Base-by-base conservation (phyloP, 2,797 vertebrate species). In the Acanthornis magna region DNA sequence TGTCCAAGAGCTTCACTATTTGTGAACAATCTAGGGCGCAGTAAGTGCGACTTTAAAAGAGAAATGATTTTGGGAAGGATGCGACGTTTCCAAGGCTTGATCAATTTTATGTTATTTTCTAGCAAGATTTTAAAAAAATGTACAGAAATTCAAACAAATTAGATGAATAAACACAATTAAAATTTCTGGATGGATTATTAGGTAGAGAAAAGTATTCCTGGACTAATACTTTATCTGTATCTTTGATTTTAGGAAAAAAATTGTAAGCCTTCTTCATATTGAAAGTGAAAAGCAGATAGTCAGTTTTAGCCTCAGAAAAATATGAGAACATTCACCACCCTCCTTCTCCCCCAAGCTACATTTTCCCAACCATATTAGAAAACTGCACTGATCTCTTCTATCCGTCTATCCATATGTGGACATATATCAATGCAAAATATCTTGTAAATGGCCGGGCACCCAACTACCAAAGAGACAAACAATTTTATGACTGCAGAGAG, bases 121-220 rank as follows among this genome's bases (percentile, higher is more conserved):
- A 55, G 68, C 18, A 76, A 65, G 2, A 13, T 15, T 43, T 62
- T 5, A 3, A 0, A 5, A 6, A 20, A 57, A 17, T 2, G 18
- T 20, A 72, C 13, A 43, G 19, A 63, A 76, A 71, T 63, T 82
- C 12, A 63, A 73, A 72, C 3, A 74, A 80, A 47, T 48, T 10
- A 50, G 4, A 14, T 42, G 1, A 77, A 68, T 43, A 58, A 88
- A 75, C 14, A 58, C 36, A 68, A 61, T 11, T 65, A 66, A 27
- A 85, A 83, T 47, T 60, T 48, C 14, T 16, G 53, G 42, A 61
- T 68, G 43, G 11, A 55, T 62, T 78, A 40, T 54, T 50, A 85
- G 30, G 32, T 36, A 71, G 43, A 43, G 16, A 50, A 58, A 83
- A 66, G 4, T 62, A 51, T 62, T 75, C 22, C 40, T 81, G n/a